These are phyloP conservation scores for cat (Felis catus) DNA, from an alignment of 2,113 vertebrate species.

Conservation along the genomic window F.catus_Fca126_mat1.0 CM031414.1:76129001-76129500, in stretches of 20 bases:
- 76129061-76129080: neutral
- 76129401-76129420: neutral
- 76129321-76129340: neutral
- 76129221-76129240: neutral
- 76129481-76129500: neutral
- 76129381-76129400: fast-evolving
- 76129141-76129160: neutral
- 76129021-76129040: neutral
- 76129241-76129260: neutral
- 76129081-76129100: neutral
- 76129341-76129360: neutral
- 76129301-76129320: neutral
- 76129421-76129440: neutral
- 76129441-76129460: neutral
- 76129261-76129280: neutral
- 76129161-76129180: neutral
- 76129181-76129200: neutral
- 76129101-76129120: neutral
- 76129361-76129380: neutral
- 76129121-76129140: neutral
- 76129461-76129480: neutral
- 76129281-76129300: neutral
- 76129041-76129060: neutral
- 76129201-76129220: constrained; percentile 5
- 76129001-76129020: neutral